phyloP scores from a whole-genome alignment of 2,113 vertebrate species.

The Quiscalus mexicanus region DNA sequence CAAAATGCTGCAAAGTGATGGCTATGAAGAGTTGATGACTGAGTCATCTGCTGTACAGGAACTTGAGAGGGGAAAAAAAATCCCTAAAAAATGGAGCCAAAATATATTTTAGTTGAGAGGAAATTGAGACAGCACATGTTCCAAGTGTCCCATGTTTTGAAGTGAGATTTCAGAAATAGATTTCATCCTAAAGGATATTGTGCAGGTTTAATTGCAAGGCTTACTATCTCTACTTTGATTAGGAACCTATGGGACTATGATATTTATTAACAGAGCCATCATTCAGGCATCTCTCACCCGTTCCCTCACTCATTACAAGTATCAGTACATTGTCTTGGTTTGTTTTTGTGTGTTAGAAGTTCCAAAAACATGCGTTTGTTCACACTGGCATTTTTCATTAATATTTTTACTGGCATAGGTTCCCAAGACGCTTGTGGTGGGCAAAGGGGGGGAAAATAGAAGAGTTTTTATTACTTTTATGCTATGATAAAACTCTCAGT shows the following conservation, averaged over 20 bases:
- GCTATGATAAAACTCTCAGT: slow-evolving; percentile 12
- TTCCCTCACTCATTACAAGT: not conserved
- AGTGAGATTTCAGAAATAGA: slow-evolving; percentile 79
- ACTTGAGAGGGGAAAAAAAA: slow-evolving; percentile 77
- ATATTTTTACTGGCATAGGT: slow-evolving; percentile 56
- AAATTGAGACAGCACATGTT: slow-evolving; percentile 83
- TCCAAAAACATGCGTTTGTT: slow-evolving; percentile 26
- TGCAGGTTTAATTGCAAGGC: slow-evolving; percentile 70
- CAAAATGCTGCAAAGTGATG: slow-evolving; percentile 87
- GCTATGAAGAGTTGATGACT: slow-evolving; percentile 85
- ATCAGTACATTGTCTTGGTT: slow-evolving; percentile 25
- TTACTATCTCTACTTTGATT: slow-evolving; percentile 70
- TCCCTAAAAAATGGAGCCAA: slow-evolving; percentile 81
- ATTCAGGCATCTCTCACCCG: not conserved
- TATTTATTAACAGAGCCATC: slow-evolving; percentile 64
- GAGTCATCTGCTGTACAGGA: slow-evolving; percentile 89
- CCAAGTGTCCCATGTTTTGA: slow-evolving; percentile 80
- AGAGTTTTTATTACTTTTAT: slow-evolving; percentile 52
- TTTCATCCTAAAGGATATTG: slow-evolving; percentile 67
- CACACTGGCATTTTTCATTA: slow-evolving; percentile 69
- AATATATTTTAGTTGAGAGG: slow-evolving; percentile 83
- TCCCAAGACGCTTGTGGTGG: slow-evolving; percentile 19
- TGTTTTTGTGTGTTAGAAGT: slow-evolving; percentile 34
- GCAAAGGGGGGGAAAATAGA: slow-evolving; percentile 57
- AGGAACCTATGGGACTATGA: slow-evolving; percentile 54